A percentile compares a stretch with the other conserved stretches of the same genome.
These are phyloP conservation scores for Pseudoatta argentina DNA, from an alignment of 1,140 invertebrate species.

Conservation along the genomic window DNA sequence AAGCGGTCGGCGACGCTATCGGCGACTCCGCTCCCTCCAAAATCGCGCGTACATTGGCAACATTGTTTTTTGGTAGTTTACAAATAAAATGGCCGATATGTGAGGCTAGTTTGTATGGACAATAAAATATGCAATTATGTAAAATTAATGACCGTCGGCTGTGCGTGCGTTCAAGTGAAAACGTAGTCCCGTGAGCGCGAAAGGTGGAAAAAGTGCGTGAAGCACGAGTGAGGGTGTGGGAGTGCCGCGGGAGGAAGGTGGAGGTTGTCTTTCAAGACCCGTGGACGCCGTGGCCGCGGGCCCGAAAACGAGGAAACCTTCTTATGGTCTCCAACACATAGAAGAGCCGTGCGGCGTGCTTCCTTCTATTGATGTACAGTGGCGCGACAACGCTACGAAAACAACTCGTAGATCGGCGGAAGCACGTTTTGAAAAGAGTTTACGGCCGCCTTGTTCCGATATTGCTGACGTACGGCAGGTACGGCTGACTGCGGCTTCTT, in stretches of 20 bases:
- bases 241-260: conserved; percentile 78
- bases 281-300: conserved; percentile 81
- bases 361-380: conserved; percentile 75
- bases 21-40: conserved; percentile 82
- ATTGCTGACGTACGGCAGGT: conserved; percentile 50
- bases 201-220: conserved; percentile 64
- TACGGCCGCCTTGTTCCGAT: conserved; percentile 51
- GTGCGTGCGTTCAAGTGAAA: conserved; percentile 73
- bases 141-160: conserved; percentile 82
- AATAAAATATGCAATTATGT: conserved; percentile 84
- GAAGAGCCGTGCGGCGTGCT: conserved; percentile 54
- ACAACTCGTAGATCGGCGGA: conserved; percentile 17
- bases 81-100: conserved; percentile 87
- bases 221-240: conserved; percentile 73
- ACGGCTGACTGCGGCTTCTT: too few relatives aligned
- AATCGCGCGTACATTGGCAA: conserved; percentile 82
- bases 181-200: conserved; percentile 54
- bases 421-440: not conserved
- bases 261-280: conserved; percentile 79
- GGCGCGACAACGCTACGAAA: conserved; percentile 77
- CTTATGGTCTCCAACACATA: conserved; percentile 68
- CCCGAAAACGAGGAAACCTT: conserved; percentile 69
- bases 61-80: conserved; percentile 86
- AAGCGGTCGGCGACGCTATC: conserved; percentile 77
- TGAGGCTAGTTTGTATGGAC: conserved; percentile 85